Percentiles rank a stretch among this genome's conserved stretches.
Conservation (phyloP, 2,888 invertebrate species). For the Drosophila cognata region DNA sequence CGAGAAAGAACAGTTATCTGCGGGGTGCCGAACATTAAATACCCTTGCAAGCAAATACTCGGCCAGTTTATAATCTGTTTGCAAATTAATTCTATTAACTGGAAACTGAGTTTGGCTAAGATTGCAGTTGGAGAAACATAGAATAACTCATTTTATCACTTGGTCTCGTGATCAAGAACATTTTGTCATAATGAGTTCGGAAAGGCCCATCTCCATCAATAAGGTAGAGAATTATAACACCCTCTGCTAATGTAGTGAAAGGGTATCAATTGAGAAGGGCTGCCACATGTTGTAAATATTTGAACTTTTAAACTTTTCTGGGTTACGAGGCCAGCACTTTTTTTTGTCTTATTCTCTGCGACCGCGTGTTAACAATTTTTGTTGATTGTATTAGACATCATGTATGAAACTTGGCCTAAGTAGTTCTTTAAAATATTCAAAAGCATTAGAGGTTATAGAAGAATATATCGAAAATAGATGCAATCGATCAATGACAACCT, state of each 20-base stretch:
- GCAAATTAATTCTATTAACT: background rate
- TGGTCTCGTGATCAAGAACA: background rate
- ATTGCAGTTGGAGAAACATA: background rate
- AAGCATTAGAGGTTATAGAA: background rate
- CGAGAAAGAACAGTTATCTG: slow-evolving; percentile 1
- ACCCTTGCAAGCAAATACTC: background rate
- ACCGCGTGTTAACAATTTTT: background rate
- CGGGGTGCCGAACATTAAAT: background rate
- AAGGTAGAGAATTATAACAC: background rate
- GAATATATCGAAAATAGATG: background rate
- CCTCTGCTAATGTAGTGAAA: background rate
- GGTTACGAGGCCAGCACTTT: background rate
- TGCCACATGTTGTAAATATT: background rate
- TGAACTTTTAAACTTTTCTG: background rate
- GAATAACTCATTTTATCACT: background rate
- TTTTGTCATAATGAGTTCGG: background rate
- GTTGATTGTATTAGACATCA: background rate
- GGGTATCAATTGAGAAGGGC: background rate
- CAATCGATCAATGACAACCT: background rate
- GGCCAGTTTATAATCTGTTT: background rate
- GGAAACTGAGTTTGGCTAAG: background rate
- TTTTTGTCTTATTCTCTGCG: background rate
- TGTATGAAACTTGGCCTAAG: background rate
- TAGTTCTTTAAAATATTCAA: background rate
- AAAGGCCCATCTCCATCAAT: background rate